Evolutionary conservation across 2,797 vertebrate genomes (phyloP).

Genomic region (Alectoris magna): DNA sequence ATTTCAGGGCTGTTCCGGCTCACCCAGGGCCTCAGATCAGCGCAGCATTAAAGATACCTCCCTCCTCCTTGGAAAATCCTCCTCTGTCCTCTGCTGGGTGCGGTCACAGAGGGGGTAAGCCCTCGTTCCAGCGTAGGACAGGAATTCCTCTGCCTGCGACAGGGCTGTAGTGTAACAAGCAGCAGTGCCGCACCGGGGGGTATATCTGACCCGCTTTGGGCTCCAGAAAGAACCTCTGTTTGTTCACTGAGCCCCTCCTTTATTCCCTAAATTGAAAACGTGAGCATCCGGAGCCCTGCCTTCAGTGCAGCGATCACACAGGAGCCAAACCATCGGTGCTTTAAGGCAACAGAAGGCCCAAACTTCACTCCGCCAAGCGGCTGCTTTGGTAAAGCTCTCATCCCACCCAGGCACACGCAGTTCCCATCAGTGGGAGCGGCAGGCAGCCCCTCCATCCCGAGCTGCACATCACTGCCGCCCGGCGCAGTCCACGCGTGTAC

Average conservation of each 20-base stretch:
- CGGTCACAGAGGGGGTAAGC: accelerated
- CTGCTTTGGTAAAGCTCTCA: background rate
- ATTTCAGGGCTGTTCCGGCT: slow-evolving; percentile 39
- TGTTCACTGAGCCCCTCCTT: background rate
- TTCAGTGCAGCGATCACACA: background rate
- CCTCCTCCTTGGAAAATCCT: background rate
- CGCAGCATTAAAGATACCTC: background rate
- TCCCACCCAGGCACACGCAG: background rate
- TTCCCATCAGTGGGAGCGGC: background rate
- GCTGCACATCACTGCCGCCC: accelerated
- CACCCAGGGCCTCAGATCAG: background rate
- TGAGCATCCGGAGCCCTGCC: background rate
- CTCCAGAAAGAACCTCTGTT: background rate
- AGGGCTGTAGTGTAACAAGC: background rate
- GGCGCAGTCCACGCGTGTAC: accelerated
- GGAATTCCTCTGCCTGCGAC: background rate
- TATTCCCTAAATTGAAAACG: background rate
- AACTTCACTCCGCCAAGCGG: background rate
- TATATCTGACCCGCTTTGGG: background rate
- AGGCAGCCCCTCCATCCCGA: background rate
- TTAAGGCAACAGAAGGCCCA: background rate
- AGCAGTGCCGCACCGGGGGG: accelerated
- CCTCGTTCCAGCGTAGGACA: background rate
- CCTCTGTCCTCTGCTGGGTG: background rate
- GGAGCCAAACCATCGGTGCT: background rate